Base-by-base conservation (phyloP, 2,888 invertebrate genomes). In the Andrena marginata region DNA sequence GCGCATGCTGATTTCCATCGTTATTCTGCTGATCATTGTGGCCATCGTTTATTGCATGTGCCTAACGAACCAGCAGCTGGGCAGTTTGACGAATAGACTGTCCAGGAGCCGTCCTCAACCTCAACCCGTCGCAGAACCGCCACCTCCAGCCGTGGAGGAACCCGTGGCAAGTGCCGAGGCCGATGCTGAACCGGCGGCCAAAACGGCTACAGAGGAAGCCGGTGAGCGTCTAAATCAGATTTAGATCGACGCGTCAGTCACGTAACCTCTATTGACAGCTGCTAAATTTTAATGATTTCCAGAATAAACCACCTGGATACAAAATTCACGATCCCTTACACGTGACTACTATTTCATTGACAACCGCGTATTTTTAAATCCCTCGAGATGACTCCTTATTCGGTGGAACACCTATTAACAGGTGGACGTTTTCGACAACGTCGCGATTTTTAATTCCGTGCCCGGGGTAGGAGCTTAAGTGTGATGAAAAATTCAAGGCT, bases 21-120 rank as follows among this genome's bases (percentile, higher is more conserved):
- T 83, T 23, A 31, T 87, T 6, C 35, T 87, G 8, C 29, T 86
- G 4, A 8, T 87, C 56, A 60, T 87, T 16, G 6, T 80, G 49
- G 31, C 48, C 2, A 42, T 62, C 20, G 10, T 77, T 23, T 87
- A 87, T 42, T 78, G 62, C 65, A 6, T 76, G 48, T 74, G 63
- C 5, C 3, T 16, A 13, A 33, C 63, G n/a, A 51, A 59, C 2
- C 70, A 72, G 6, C 64, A 29, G 20, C 42, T 3, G 13, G 29
- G 6, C n/a, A 56, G 10, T 23, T 4, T 23, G 0, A 23, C 26
- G 26, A 8, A 26, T 7, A 31, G 33, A 49, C 33, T 20, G 16
- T 5, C 35, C n/a, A 26, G 26, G 42, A 10, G 1, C 16, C 65
- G 26, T 48, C 0, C 2, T 3, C 49, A 73, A 20, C 2, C 6